Conservation (phyloP, 53 echinoderm and acorn worm species). For the Glandiceps talaboti region DNA sequence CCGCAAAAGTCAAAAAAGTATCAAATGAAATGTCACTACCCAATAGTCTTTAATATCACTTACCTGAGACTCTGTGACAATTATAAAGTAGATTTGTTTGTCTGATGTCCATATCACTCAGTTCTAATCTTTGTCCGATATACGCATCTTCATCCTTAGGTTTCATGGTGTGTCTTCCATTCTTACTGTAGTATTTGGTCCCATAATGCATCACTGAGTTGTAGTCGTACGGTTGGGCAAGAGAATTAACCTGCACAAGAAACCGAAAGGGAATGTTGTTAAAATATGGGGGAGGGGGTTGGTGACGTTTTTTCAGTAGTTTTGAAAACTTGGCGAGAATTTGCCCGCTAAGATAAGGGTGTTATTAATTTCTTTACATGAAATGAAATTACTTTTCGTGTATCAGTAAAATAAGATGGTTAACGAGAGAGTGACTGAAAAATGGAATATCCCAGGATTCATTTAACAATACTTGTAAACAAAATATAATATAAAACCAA, state of each 20-base stretch:
- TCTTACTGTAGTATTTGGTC: slow-evolving; percentile 26
- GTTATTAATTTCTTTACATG: too few relatives aligned
- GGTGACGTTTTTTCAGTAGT: too few relatives aligned
- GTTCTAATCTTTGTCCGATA: slow-evolving; percentile 47
- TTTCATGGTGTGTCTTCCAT: slow-evolving; percentile 37
- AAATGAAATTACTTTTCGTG: too few relatives aligned
- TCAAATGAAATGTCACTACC: not conserved
- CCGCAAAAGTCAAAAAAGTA: too few relatives aligned
- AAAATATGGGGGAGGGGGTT: too few relatives aligned
- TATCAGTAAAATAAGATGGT: too few relatives aligned
- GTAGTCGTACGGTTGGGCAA: slow-evolving; percentile 83
- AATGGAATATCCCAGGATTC: too few relatives aligned
- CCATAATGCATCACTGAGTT: slow-evolving; percentile 89
- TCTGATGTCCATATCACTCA: slow-evolving; percentile 68
- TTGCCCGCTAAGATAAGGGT: too few relatives aligned
- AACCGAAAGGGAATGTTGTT: not conserved
- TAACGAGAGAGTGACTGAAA: too few relatives aligned
- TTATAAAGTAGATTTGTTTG: slow-evolving; percentile 56
- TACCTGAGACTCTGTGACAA: slow-evolving; percentile 48
- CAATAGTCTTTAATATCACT: not conserved
- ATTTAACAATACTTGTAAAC: too few relatives aligned
- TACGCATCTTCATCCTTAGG: slow-evolving; percentile 21
- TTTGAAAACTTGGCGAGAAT: too few relatives aligned
- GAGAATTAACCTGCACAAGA: slow-evolving; percentile 40
- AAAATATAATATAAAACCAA: too few relatives aligned